phyloP scores from a whole-genome alignment of 2,797 vertebrate species.

The Botia kubotai region DNA sequence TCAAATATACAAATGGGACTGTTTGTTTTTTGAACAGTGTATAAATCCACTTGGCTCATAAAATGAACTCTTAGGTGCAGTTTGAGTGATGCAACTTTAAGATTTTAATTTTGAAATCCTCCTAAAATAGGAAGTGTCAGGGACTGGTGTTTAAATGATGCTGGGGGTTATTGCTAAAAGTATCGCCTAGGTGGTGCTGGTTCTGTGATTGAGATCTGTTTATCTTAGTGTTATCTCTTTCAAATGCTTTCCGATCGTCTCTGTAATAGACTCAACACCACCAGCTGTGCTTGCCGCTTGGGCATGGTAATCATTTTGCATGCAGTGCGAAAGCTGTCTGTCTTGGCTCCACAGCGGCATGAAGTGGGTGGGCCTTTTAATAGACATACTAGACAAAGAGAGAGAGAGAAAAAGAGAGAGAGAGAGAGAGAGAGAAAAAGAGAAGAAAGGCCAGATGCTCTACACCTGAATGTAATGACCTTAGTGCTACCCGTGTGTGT shows the following conservation, averaged over 20 bases:
- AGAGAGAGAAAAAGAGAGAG: not conserved
- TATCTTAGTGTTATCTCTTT: constrained; percentile 4
- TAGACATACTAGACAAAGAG: constrained; percentile 11
- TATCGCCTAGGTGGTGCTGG: not conserved
- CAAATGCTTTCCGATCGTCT: constrained; percentile 13
- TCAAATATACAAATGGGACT: not conserved
- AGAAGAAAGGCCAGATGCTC: constrained; percentile 17
- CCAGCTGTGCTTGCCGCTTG: constrained; percentile 7
- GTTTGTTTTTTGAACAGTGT: not conserved
- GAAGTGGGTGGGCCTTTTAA: constrained; percentile 31
- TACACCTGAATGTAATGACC: constrained; percentile 24
- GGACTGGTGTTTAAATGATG: not conserved
- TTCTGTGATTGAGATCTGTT: not conserved
- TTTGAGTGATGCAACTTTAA: not conserved
- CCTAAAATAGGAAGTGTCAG: not conserved
- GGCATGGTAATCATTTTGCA: constrained; percentile 12
- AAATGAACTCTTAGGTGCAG: constrained; percentile 3
- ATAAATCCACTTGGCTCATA: not conserved
- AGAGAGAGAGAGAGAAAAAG: not conserved
- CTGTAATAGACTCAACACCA: constrained; percentile 29
- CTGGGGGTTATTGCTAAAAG: not conserved
- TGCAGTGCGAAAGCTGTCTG: not conserved
- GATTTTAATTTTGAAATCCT: not conserved
- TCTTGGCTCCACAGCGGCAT: constrained; percentile 7
- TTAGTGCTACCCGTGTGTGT: constrained; percentile 18